These are phyloP conservation scores for Sphaerophoria rueppellii DNA, from an alignment of 2,888 invertebrate genomes.

Conservation along the genomic window DNA sequence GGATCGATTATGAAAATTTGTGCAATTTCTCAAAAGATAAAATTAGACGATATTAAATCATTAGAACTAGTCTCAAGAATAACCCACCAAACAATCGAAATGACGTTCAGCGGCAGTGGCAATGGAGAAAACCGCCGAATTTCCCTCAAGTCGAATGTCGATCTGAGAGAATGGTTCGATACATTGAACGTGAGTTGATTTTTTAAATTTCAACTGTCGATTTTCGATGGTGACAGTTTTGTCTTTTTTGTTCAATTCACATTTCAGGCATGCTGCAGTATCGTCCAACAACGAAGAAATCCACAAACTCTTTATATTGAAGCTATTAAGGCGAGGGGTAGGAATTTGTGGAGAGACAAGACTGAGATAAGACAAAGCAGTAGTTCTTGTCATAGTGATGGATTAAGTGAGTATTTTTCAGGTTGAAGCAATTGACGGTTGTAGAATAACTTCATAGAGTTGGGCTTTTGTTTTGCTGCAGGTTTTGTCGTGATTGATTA, in stretches of 20 bases:
- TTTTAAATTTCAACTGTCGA: conserved; percentile 2
- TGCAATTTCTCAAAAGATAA: conserved; percentile 36
- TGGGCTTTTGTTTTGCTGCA: not conserved
- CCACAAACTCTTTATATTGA: conserved; percentile 64
- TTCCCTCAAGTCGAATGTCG: conserved; percentile 56
- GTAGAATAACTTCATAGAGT: not conserved
- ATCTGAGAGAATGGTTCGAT: conserved; percentile 70
- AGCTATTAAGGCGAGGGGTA: conserved; percentile 64
- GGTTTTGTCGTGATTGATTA: conserved; percentile 13
- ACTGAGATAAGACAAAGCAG: conserved; percentile 62
- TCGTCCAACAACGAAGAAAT: conserved; percentile 64
- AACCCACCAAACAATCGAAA: conserved; percentile 64
- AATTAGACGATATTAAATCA: conserved; percentile 66
- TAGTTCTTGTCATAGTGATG: conserved; percentile 57
- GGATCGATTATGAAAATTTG: conserved; percentile 4
- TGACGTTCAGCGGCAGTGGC: conserved; percentile 46
- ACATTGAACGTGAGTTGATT: conserved; percentile 63
- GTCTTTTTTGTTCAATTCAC: not conserved
- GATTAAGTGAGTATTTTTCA: conserved; percentile 55
- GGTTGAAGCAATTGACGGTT: not conserved
- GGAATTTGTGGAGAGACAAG: conserved; percentile 66
- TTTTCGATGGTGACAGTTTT: not conserved
- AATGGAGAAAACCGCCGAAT: conserved; percentile 59
- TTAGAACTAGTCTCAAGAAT: conserved; percentile 62
- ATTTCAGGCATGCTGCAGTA: conserved; percentile 65